Evolutionary conservation across 2,888 invertebrate species (phyloP).

Genomic region (Deilephila elpenor): DNA sequence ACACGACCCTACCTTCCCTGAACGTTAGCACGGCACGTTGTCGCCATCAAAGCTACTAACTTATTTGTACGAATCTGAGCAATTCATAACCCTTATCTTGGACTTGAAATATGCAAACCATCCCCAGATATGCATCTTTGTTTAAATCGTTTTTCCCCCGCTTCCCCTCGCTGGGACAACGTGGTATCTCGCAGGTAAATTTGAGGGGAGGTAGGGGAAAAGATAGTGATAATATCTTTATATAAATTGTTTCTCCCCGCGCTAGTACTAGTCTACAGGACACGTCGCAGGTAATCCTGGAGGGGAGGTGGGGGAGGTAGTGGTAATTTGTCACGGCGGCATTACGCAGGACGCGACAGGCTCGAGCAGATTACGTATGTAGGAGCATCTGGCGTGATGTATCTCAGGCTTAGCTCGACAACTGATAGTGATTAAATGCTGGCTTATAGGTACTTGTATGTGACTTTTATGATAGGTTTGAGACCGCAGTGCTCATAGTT

Average conservation of each 20-base stretch:
- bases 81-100: background rate
- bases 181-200: background rate
- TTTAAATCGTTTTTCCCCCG: slow-evolving; percentile 3
- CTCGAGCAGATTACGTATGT: slow-evolving; percentile 4
- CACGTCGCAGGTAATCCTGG: slow-evolving; percentile 34
- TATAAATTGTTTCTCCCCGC: no score
- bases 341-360: slow-evolving; percentile 39
- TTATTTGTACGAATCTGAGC: background rate
- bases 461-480: background rate
- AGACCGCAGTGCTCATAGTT: no score
- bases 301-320: slow-evolving; percentile 38
- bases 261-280: no score
- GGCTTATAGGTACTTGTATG: background rate
- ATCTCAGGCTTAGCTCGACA: slow-evolving; percentile 12
- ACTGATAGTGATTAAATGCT: slow-evolving; percentile 6
- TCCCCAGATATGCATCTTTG: slow-evolving; percentile 5
- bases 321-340: slow-evolving; percentile 50
- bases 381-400: slow-evolving; percentile 36
- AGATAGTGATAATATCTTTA: no score
- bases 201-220: no score
- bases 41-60: background rate
- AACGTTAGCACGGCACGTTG: background rate
- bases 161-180: background rate
- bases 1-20: background rate
- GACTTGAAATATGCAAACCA: background rate